Conservation (phyloP, 2,888 invertebrate genomes). For the Panzeria rudis region DNA sequence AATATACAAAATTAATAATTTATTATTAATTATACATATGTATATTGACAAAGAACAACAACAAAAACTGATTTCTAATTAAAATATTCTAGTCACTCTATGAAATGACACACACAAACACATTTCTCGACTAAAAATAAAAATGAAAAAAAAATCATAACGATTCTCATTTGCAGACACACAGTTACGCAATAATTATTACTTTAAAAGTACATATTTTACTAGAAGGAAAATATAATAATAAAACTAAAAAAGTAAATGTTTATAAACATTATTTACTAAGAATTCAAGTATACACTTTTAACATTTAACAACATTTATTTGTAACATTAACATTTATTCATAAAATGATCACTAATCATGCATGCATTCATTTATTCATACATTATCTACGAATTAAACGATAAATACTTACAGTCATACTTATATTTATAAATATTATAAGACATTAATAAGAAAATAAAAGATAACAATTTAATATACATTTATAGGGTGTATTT, state of each 20-base stretch:
- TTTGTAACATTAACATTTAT: slow-evolving; percentile 71
- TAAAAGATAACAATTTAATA: slow-evolving; percentile 18
- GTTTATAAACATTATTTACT: slow-evolving; percentile 57
- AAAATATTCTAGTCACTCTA: slow-evolving; percentile 45
- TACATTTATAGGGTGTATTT: neutral
- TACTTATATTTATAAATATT: slow-evolving; percentile 30
- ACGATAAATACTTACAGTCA: slow-evolving; percentile 9
- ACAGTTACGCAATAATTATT: slow-evolving; percentile 57
- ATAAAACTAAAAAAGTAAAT: slow-evolving; percentile 48
- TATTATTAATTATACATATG: slow-evolving; percentile 32
- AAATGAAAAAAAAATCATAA: slow-evolving; percentile 10
- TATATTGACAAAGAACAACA: slow-evolving; percentile 53
- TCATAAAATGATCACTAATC: slow-evolving; percentile 65
- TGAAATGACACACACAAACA: slow-evolving; percentile 37
- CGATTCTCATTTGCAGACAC: slow-evolving; percentile 45
- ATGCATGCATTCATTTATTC: slow-evolving; percentile 47
- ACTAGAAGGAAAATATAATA: slow-evolving; percentile 48
- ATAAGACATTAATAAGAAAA: slow-evolving; percentile 15
- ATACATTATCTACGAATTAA: slow-evolving; percentile 9
- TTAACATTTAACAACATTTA: slow-evolving; percentile 28
- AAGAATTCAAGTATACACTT: slow-evolving; percentile 70
- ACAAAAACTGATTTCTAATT: slow-evolving; percentile 42
- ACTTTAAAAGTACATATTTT: slow-evolving; percentile 60
- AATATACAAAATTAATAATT: slow-evolving; percentile 7
- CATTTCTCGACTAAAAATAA: slow-evolving; percentile 19